Conservation (phyloP, 2,113 vertebrate species). For the Poecile atricapillus region DNA sequence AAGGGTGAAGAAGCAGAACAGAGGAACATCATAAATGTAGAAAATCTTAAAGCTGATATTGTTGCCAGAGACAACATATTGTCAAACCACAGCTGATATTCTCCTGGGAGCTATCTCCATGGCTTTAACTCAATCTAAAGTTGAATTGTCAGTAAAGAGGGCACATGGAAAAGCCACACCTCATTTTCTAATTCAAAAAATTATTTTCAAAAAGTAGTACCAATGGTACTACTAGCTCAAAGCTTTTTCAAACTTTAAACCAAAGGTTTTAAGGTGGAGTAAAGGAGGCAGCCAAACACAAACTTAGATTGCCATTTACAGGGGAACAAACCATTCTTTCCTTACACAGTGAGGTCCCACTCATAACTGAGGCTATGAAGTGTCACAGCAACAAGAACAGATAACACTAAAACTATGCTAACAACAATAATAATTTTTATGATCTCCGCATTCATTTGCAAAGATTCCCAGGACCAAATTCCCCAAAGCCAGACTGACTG, state of each 20-base stretch:
- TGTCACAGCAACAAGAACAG: not conserved
- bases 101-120: not conserved
- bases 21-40: not conserved
- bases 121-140: not conserved
- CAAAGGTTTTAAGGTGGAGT: not conserved
- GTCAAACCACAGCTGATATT: not conserved
- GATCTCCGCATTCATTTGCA: not conserved
- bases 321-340: not conserved
- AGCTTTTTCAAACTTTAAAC: not conserved
- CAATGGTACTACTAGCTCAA: not conserved
- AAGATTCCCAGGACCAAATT: not conserved
- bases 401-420: not conserved
- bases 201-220: not conserved
- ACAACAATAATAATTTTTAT: accelerated
- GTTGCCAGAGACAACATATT: not conserved
- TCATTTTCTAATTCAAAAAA: not conserved
- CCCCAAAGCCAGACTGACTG: not conserved
- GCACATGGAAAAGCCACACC: not conserved
- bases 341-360: not conserved
- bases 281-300: not conserved
- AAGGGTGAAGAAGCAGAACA: not conserved
- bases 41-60: not conserved
- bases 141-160: not conserved
- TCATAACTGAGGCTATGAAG: not conserved
- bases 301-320: not conserved